Evolutionary conservation across 2,797 vertebrate genomes (phyloP).

Genomic region (Bucorvus abyssinicus): DNA sequence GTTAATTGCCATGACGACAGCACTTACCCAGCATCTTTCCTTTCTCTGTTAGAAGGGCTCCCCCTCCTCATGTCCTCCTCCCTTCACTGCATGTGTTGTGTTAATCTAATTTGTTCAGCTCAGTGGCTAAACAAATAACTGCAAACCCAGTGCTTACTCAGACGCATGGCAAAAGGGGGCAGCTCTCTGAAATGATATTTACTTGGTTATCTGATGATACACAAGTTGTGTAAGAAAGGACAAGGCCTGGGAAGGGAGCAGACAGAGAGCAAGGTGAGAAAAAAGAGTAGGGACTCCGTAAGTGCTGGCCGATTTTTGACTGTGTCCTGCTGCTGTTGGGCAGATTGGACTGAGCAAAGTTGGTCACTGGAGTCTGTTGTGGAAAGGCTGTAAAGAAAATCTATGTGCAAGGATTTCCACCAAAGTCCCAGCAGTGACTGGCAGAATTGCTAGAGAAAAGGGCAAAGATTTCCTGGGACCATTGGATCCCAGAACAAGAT

Average conservation of each 20-base stretch:
- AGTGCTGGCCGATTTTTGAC: background rate
- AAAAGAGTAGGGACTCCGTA: slow-evolving; percentile 10
- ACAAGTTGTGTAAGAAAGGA: slow-evolving; percentile 15
- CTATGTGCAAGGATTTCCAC: background rate
- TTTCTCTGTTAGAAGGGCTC: background rate
- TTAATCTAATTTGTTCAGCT: slow-evolving; percentile 75
- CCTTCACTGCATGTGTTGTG: slow-evolving; percentile 53
- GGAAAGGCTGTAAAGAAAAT: background rate
- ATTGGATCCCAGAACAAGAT: background rate
- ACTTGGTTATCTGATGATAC: slow-evolving; percentile 42
- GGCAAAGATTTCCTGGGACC: background rate
- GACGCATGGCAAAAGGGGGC: slow-evolving; percentile 46
- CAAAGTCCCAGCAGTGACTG: background rate
- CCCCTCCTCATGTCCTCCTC: background rate
- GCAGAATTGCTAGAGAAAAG: background rate
- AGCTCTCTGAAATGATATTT: slow-evolving; percentile 36
- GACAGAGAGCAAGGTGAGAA: background rate
- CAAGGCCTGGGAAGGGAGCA: background rate
- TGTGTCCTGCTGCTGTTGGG: background rate
- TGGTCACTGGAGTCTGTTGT: background rate
- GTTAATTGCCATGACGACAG: slow-evolving; percentile 63
- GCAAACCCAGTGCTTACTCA: slow-evolving; percentile 58
- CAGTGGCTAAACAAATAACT: slow-evolving; percentile 70
- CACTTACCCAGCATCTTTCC: slow-evolving; percentile 20
- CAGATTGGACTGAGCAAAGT: background rate